Evolutionary conservation across 2,888 invertebrate genomes (phyloP), one percentile per base, ranked within the genome.

Genomic region (Scotopteryx bipunctaria): DNA sequence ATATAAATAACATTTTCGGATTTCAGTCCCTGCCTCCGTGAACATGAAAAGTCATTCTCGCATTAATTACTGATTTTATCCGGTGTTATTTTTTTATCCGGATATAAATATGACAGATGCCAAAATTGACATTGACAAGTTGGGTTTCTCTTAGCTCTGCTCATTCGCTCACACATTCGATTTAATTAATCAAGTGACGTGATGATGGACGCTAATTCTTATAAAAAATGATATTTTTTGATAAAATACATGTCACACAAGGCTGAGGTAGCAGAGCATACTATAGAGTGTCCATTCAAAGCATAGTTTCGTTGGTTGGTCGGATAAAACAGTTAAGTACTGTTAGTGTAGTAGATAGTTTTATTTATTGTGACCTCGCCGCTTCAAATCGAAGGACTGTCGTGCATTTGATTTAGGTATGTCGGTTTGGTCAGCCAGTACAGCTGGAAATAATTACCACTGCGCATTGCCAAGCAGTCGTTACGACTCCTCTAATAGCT

Each of bases 401-500:
- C 78, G 79, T 82, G 78, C 75, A 73, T 81, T 81, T 78, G 82
- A 77, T 70, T 84, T 90, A 88, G 88, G 88, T 87, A 93, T 93
- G 94, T 94, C 94, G 89, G 92, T 94, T 84, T 94, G 94, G 94
- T 94, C 94, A 74, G 93, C 94, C 77, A 91, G 92, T 79, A 91
- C 92, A 71, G 91, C 92, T 82, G 93, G 87, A 73, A 87, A 87
- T 83, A 88, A 87, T 83, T 85, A 83, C 73, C 82, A 81, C 72
- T 78, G 73, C 73, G 80, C 76, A 71, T 78, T 82, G 71, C 81
- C 82, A 72, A 76, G 78, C 75, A 81, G 82, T 78, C 85, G 87
- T 70, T 81, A 80, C 80, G 75, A 76, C 71, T 77, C 81, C 57
- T 79, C 82, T 75, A 82, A 82, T 81, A 86, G 72, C 70, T 89